Percentiles rank a stretch among this genome's conserved stretches.
Conservation (phyloP, 2,113 vertebrate species). For the Crotalus viridis region DNA sequence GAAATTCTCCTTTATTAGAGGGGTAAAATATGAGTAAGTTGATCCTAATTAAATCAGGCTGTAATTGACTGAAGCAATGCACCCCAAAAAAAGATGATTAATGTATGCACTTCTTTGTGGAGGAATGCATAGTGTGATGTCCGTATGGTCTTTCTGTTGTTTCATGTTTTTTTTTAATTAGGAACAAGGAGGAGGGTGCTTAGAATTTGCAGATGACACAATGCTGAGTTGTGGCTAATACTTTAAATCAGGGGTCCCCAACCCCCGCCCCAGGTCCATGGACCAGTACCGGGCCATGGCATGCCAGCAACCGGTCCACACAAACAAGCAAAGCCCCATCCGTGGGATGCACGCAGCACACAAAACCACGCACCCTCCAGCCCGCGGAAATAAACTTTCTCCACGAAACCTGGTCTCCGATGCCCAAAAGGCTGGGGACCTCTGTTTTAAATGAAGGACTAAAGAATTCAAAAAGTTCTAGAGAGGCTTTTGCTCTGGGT, state of each 20-base stretch:
- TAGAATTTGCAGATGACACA: background rate
- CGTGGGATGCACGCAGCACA: too few species aligned
- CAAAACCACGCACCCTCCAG: too few species aligned
- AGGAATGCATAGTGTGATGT: background rate
- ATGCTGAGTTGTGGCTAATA: background rate
- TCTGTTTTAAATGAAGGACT: background rate
- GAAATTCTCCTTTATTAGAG: background rate
- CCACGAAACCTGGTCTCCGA: too few species aligned
- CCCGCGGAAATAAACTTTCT: too few species aligned
- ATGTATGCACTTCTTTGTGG: background rate
- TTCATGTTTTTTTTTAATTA: background rate
- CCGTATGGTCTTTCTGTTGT: background rate
- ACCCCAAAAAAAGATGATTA: background rate
- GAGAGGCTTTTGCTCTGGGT: background rate
- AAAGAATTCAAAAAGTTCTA: background rate
- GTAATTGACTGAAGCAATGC: background rate
- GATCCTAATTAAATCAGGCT: background rate
- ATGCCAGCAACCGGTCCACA: too few species aligned
- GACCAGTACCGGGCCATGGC: too few species aligned
- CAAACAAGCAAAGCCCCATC: too few species aligned
- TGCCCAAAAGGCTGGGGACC: too few species aligned
- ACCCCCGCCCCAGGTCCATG: too few species aligned
- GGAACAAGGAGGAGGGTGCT: background rate
- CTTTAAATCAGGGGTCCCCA: background rate
- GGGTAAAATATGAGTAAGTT: background rate